Evolutionary conservation across 2,113 vertebrate genomes (phyloP).

Genomic region (Perca schrenkii): DNA sequence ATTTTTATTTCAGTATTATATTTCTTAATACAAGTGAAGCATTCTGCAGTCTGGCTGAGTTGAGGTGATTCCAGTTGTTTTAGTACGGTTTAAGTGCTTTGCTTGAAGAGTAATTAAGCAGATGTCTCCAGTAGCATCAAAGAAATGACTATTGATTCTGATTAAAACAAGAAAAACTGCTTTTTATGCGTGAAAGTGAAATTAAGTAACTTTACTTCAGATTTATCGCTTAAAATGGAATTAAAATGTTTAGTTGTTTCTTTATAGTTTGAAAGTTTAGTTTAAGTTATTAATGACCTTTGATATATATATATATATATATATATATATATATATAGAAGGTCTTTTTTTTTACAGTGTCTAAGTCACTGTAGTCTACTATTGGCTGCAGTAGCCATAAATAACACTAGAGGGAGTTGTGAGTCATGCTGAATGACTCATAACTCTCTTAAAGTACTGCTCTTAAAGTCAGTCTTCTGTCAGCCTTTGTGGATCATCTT

Average conservation of each 20-base stretch:
- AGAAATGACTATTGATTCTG: neutral
- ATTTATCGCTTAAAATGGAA: neutral
- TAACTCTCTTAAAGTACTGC: neutral
- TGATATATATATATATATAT: neutral
- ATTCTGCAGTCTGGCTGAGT: neutral
- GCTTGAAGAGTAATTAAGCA: slow-evolving; percentile 24
- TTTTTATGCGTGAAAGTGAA: neutral
- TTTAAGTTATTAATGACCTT: neutral
- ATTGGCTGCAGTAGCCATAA: slow-evolving; percentile 29
- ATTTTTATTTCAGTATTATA: slow-evolving; percentile 27
- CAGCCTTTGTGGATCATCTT: neutral
- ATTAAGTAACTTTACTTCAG: neutral
- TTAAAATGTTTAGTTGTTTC: neutral
- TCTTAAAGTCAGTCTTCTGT: neutral
- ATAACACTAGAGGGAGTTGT: slow-evolving; percentile 55
- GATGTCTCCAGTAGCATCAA: slow-evolving; percentile 22
- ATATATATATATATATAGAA: too few species aligned
- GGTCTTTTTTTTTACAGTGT: neutral
- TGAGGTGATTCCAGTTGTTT: slow-evolving; percentile 25
- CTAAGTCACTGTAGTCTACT: neutral
- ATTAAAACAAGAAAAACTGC: neutral
- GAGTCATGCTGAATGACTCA: slow-evolving; percentile 7
- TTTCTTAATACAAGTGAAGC: slow-evolving; percentile 17
- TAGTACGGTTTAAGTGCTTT: slow-evolving; percentile 6
- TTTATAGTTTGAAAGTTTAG: neutral